These are phyloP conservation scores for Lateolabrax maculatus DNA, from an alignment of 2,797 vertebrate genomes.

Conservation along the genomic window DNA sequence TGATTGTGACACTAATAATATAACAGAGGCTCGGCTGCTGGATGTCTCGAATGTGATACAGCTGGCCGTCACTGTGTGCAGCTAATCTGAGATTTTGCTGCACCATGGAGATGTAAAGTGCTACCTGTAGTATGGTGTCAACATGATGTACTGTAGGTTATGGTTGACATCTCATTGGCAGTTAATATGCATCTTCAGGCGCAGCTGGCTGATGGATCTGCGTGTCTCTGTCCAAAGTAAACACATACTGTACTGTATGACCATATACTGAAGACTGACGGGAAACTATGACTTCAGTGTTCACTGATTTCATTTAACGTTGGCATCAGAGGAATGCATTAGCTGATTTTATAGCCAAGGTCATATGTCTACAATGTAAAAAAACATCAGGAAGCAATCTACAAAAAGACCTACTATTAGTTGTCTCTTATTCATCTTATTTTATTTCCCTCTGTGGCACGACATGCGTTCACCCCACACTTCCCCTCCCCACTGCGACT, in stretches of 20 bases:
- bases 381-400: conserved; percentile 53
- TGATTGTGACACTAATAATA: conserved; percentile 72
- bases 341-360: conserved; percentile 41
- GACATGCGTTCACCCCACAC: conserved; percentile 40
- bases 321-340: conserved; percentile 45
- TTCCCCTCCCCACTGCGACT: conserved; percentile 31
- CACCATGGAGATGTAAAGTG: conserved; percentile 44
- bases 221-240: conserved; percentile 31
- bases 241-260: not conserved
- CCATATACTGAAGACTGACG: conserved; percentile 6
- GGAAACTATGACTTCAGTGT: conserved; percentile 44
- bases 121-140: conserved; percentile 45
- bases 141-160: conserved; percentile 25
- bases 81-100: conserved; percentile 42
- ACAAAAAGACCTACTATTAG: conserved; percentile 23
- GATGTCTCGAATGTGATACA: conserved; percentile 60
- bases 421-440: conserved; percentile 47
- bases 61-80: conserved; percentile 50
- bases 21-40: conserved; percentile 57
- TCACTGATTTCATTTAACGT: conserved; percentile 32
- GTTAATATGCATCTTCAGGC: conserved; percentile 24
- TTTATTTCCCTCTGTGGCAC: conserved; percentile 51
- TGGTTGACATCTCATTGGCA: conserved; percentile 34
- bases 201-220: conserved; percentile 25
- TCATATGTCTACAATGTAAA: conserved; percentile 32